phyloP scores from a whole-genome alignment of 2,888 invertebrate genomes.

The Pristionchus entomophagus region DNA sequence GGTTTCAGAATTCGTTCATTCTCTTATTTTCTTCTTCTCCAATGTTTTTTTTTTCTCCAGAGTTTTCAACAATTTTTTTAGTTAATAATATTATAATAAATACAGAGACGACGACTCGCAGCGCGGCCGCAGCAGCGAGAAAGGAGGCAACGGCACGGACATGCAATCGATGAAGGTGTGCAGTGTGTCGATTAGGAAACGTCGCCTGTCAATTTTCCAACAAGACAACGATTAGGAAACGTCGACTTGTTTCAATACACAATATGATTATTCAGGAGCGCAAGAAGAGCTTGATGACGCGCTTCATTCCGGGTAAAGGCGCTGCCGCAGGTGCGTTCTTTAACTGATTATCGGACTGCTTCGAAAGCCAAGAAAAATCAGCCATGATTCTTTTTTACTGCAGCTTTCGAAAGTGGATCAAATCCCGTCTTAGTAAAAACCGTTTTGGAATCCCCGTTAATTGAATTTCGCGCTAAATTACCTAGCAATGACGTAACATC shows the following conservation, averaged over 20 bases:
- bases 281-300: conserved; percentile 85
- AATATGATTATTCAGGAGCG: conserved; percentile 84
- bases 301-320: conserved; percentile 74
- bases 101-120: conserved; percentile 32
- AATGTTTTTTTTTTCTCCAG: too few relatives aligned
- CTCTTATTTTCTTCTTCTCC: too few relatives aligned
- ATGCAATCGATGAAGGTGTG: conserved; percentile 42
- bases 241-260: too few relatives aligned
- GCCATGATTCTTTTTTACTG: not conserved
- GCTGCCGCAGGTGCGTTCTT: conserved; percentile 53
- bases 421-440: not conserved
- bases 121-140: conserved; percentile 47
- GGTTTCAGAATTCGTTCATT: too few relatives aligned
- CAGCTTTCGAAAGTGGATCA: not conserved
- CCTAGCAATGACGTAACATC: not conserved
- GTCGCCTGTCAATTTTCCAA: conserved; percentile 52
- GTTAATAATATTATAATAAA: too few relatives aligned
- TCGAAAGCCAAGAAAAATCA: too few relatives aligned
- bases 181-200: not conserved
- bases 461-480: not conserved
- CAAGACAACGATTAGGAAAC: not conserved
- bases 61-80: too few relatives aligned
- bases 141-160: conserved; percentile 35
- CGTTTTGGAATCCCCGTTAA: not conserved
- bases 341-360: too few relatives aligned